A percentile compares a stretch with the other conserved stretches of the same genome.
phyloP scores from a whole-genome alignment of 37 sponge, comb jelly and placozoan species.

The Chondrilla cf. caribensis region DNA sequence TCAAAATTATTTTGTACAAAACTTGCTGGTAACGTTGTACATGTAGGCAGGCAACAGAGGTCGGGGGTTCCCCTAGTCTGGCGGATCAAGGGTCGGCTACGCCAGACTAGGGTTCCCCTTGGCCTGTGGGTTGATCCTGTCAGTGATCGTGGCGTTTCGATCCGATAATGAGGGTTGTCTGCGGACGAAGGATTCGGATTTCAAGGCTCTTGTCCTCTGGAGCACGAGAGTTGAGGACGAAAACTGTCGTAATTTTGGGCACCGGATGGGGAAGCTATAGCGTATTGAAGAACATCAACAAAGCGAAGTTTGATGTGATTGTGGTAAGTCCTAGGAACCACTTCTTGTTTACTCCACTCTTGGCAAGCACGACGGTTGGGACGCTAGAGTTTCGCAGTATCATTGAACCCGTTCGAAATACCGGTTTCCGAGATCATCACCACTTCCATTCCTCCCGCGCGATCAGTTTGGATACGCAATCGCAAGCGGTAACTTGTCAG shows the following conservation, averaged over 20 bases:
- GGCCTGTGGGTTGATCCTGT: too few species aligned
- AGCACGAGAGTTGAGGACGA: constrained; percentile 3
- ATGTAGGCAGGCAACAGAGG: too few species aligned
- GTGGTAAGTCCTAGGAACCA: constrained; percentile 89
- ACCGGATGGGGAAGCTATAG: constrained; percentile 89
- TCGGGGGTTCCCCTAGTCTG: too few species aligned
- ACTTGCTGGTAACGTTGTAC: too few species aligned
- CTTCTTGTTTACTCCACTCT: constrained; percentile 89
- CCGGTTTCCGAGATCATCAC: constrained; percentile 77
- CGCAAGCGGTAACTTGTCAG: constrained; percentile 47
- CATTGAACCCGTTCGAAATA: constrained; percentile 83
- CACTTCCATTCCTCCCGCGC: constrained; percentile 83
- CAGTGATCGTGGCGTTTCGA: too few species aligned
- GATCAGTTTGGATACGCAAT: constrained; percentile 35
- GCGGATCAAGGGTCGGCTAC: too few species aligned
- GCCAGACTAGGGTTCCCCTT: too few species aligned
- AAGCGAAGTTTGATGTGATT: constrained; percentile 53
- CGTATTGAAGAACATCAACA: constrained; percentile 58
- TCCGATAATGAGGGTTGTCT: too few species aligned
- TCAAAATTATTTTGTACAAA: too few species aligned
- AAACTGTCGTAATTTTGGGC: constrained; percentile 71
- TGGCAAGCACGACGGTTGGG: constrained; percentile 89
- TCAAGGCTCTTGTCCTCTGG: too few species aligned
- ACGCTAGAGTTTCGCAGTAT: constrained; percentile 91
- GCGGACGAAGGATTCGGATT: too few species aligned